Conservation (phyloP, 2,888 invertebrate species). For the Drosophila algonquin region DNA sequence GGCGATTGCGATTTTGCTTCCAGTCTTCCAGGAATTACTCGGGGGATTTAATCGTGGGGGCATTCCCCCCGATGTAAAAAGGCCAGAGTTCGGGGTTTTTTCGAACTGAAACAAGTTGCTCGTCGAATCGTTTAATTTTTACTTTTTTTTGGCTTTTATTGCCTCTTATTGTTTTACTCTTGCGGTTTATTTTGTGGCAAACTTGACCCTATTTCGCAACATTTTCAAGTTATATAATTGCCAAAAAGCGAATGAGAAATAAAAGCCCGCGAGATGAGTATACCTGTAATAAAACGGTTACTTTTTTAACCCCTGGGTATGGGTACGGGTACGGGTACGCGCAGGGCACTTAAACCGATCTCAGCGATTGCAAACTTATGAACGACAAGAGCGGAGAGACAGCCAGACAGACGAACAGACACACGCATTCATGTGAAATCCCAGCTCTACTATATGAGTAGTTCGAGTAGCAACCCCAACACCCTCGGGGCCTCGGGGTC, state of each 20-base stretch:
- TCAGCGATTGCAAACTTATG: constrained; percentile 47
- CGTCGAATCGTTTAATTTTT: constrained; percentile 13
- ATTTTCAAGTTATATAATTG: constrained; percentile 66
- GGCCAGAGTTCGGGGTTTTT: constrained; percentile 23
- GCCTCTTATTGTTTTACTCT: constrained; percentile 27
- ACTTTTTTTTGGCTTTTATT: constrained; percentile 20
- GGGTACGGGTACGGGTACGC: constrained; percentile 19
- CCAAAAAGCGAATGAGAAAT: constrained; percentile 45
- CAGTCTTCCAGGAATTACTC: constrained; percentile 8
- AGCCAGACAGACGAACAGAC: constrained; percentile 17
- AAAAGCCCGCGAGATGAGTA: constrained; percentile 37
- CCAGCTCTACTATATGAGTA: constrained; percentile 30
- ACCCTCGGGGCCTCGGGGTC: constrained; percentile 17
- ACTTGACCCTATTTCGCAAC: constrained; percentile 74
- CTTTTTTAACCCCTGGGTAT: constrained; percentile 62
- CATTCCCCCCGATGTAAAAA: constrained; percentile 16
- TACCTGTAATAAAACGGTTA: constrained; percentile 46
- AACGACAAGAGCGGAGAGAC: constrained; percentile 18
- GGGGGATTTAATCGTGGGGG: constrained; percentile 6
- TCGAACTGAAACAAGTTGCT: constrained; percentile 32
- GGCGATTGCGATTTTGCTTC: constrained; percentile 10
- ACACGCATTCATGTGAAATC: constrained; percentile 63
- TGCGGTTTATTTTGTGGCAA: constrained; percentile 55
- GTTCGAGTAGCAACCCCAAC: constrained; percentile 32
- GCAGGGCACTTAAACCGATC: constrained; percentile 61